Base-by-base conservation (phyloP, 2,888 invertebrate species). In the Cartodere bifasciata region DNA sequence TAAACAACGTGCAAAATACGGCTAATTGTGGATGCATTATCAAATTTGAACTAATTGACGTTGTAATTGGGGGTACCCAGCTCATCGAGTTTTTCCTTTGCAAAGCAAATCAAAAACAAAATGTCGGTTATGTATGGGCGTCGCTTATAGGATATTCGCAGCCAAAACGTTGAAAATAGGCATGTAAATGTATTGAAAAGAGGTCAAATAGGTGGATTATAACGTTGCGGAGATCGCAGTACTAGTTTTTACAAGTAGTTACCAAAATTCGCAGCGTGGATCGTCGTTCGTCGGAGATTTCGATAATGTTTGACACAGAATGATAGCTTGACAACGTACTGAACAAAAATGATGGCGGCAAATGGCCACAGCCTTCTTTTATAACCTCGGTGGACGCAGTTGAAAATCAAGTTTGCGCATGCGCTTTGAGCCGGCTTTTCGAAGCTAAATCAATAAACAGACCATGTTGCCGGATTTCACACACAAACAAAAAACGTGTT, bases 181-280 rank as follows among this genome's bases (percentile, higher is more conserved):
- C 42, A 47, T 40, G 42, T 41, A 47, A 28, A 47, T 45, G 47
- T 43, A 48, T 48, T 49, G 48, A 39, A 48, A 42, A 45, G 47
- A n/a, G n/a, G n/a, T n/a, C n/a, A n/a, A n/a, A n/a, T n/a, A n/a
- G n/a, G n/a, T n/a, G n/a, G n/a, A n/a, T n/a, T n/a, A n/a, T n/a
- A 48, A 55, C 57, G 50, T 49, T 52, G 50, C 56, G 52, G 48
- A 53, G 55, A 45, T 56, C 53, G 52, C 48, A 53, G 51, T 49
- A 50, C 53, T 56, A 55, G 46, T 51, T 47, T 47, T 53, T 56
- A 53, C 53, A 52, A 45, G 46, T 59, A 60, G 59, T 60, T 59
- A 59, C 59, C 58, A 55, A 56, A 58, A 49, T 49, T 57, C 56
- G 58, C 48, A 52, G 59, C 48, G 54, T 39, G 42, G 53, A 48